Conservation (phyloP, 2,113 vertebrate genomes). For the Mustelus asterias region DNA sequence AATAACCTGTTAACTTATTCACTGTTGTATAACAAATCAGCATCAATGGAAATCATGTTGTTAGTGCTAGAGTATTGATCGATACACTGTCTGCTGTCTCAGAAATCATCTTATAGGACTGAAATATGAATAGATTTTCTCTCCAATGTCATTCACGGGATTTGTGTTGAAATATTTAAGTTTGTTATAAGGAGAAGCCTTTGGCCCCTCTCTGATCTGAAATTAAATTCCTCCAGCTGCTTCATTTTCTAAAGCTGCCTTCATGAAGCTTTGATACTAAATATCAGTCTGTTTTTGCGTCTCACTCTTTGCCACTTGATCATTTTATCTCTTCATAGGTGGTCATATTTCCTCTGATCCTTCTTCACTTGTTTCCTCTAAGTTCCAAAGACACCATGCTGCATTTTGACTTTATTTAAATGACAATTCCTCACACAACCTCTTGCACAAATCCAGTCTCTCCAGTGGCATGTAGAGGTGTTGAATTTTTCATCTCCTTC, state of each 20-base stretch:
- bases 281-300: not conserved
- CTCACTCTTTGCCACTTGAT: too few species aligned
- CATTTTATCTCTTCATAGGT: not conserved
- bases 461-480: not conserved
- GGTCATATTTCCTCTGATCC: not conserved
- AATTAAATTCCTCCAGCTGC: not conserved
- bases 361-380: not conserved
- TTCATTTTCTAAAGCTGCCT: not conserved
- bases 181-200: not conserved
- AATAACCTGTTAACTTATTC: not conserved
- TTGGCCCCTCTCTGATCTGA: not conserved
- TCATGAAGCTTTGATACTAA: not conserved
- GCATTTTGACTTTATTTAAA: not conserved
- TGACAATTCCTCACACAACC: not conserved
- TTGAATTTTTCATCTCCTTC: not conserved
- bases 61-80: not conserved
- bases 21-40: not conserved
- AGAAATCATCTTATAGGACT: not conserved
- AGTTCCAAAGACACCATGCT: not conserved
- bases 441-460: not conserved
- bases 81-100: not conserved
- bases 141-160: not conserved
- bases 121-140: slow-evolving; percentile 22
- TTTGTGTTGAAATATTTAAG: not conserved
- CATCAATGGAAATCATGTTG: not conserved